Conservation (phyloP, 2,113 vertebrate species). For the Dendrocopos noguchii region DNA sequence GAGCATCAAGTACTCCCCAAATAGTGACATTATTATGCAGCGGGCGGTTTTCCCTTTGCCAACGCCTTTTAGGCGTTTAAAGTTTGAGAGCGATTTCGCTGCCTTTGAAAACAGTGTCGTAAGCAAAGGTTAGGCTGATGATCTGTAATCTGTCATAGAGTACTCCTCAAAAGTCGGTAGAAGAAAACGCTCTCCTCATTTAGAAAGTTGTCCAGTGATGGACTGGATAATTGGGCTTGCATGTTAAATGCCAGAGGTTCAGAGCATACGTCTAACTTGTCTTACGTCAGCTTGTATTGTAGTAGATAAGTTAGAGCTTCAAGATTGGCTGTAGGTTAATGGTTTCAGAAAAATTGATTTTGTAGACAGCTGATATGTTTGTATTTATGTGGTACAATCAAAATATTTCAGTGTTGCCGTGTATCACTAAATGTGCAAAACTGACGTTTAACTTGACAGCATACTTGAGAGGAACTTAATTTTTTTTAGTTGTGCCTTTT, state of each 20-base stretch:
- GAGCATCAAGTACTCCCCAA: conserved; percentile 22
- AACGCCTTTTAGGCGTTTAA: neutral
- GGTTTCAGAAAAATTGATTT: neutral
- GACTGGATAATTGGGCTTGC: neutral
- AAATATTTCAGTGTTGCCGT: neutral
- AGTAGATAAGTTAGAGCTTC: neutral
- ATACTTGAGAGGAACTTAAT: neutral
- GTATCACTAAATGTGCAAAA: neutral
- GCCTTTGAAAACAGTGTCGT: conserved; percentile 1
- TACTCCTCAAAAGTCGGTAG: neutral
- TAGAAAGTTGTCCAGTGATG: neutral
- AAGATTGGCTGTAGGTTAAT: neutral
- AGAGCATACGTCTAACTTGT: neutral
- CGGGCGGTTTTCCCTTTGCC: neutral
- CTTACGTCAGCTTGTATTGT: neutral
- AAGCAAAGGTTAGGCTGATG: conserved; percentile 26
- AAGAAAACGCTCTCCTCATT: neutral
- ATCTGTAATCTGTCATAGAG: neutral
- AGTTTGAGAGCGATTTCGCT: conserved; percentile 3
- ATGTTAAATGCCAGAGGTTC: neutral
- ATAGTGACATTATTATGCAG: conserved; percentile 20
- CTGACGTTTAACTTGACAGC: neutral
- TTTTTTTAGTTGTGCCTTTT: neutral
- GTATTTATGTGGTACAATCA: neutral
- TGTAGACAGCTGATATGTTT: neutral